Conservation (phyloP, 2,888 invertebrate species). For the Deilephila elpenor region DNA sequence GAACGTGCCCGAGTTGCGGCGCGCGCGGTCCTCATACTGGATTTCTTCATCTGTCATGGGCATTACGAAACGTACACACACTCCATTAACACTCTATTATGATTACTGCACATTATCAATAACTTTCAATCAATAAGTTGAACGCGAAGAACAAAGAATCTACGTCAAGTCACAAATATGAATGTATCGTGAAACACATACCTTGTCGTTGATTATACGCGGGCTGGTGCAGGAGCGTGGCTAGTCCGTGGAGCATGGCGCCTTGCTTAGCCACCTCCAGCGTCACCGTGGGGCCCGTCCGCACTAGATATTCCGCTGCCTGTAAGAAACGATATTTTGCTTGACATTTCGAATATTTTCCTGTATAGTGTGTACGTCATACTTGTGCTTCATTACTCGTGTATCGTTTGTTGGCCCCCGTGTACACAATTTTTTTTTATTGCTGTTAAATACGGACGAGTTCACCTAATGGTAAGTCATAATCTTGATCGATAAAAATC, state of each 20-base stretch:
- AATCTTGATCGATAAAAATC: no score
- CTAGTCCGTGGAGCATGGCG: conserved; percentile 97
- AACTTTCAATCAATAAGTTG: no score
- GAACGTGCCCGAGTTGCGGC: conserved; percentile 78
- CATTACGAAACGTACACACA: conserved; percentile 30
- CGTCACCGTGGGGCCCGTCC: conserved; percentile 96
- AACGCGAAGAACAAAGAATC: no score
- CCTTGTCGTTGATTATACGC: conserved; percentile 74
- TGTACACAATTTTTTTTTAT: no score
- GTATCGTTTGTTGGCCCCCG: no score
- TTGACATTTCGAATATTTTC: neutral
- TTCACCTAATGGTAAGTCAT: no score
- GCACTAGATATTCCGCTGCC: conserved; percentile 97
- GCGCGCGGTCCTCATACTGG: conserved; percentile 66
- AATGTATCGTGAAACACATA: conserved; percentile 39
- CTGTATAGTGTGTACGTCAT: neutral
- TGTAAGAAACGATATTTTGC: conserved; percentile 61
- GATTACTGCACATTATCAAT: neutral
- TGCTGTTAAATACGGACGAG: no score
- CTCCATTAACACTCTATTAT: neutral
- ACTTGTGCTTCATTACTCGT: no score
- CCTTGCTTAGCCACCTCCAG: conserved; percentile 99
- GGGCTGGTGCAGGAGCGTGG: conserved; percentile 95
- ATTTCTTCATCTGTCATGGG: conserved; percentile 56
- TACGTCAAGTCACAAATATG: conserved; percentile 20